phyloP scores from a whole-genome alignment of 2,113 vertebrate species.

The Etia nguti region DNA sequence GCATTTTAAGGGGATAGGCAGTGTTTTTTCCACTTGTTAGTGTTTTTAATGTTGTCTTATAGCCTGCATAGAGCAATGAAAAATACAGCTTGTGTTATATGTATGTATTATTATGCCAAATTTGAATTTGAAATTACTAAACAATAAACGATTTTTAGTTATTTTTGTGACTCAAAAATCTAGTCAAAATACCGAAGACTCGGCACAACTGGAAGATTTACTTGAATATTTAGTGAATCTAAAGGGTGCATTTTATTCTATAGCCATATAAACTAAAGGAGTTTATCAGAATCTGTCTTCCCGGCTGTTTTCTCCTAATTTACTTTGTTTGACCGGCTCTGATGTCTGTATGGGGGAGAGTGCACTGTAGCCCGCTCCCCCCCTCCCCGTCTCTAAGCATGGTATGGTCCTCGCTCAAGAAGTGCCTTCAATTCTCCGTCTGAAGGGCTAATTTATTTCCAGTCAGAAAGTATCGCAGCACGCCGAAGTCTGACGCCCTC shows the following conservation, averaged over 20 bases:
- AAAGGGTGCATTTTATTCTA: not conserved
- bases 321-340: not conserved
- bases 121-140: not conserved
- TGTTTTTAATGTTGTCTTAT: not conserved
- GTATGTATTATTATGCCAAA: not conserved
- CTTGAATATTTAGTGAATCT: not conserved
- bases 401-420: constrained; percentile 59
- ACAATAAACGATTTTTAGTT: not conserved
- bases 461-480: constrained; percentile 22
- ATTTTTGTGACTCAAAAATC: not conserved
- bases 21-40: not conserved
- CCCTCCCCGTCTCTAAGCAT: not conserved
- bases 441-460: constrained; percentile 30
- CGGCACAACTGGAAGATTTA: not conserved
- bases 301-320: not conserved
- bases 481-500: not conserved
- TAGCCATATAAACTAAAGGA: not conserved
- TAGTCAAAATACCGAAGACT: not conserved
- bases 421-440: constrained; percentile 17
- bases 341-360: not conserved
- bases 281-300: not conserved
- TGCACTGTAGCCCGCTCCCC: not conserved
- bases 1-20: not conserved
- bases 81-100: not conserved
- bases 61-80: not conserved